Evolutionary conservation across 2,797 vertebrate species (phyloP).

Genomic region (Loris lydekkerianus): DNA sequence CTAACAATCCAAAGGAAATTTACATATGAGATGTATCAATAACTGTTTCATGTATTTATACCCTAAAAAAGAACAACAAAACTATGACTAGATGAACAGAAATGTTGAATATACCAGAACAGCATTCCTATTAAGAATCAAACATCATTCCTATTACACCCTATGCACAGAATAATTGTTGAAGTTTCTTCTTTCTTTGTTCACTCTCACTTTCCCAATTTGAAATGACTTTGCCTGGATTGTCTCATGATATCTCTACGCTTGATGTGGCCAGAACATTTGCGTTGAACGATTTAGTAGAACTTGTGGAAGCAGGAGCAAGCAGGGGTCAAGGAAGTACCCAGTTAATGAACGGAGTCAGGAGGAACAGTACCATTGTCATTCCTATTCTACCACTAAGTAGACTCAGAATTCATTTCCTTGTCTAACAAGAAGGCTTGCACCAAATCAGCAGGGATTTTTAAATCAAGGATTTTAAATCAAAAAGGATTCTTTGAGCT

Average conservation of each 20-base stretch:
- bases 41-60: background rate
- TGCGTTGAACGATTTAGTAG: background rate
- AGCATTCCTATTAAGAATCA: no score
- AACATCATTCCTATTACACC: background rate
- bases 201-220: background rate
- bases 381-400: background rate
- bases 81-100: background rate
- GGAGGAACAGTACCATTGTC: fast-evolving
- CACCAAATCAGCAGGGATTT: background rate
- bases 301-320: background rate
- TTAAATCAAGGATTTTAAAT: background rate
- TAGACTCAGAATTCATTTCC: background rate
- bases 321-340: no score
- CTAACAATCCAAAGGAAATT: slow-evolving; percentile 9
- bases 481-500: background rate
- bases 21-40: background rate
- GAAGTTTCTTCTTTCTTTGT: background rate
- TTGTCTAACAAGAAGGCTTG: background rate
- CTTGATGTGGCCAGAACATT: background rate
- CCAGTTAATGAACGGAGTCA: background rate
- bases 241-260: background rate
- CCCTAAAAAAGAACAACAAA: slow-evolving; percentile 11
- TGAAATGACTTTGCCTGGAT: background rate
- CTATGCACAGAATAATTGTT: background rate
- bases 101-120: background rate